These are phyloP conservation scores for Ailuropoda melanoleuca DNA, from an alignment of 2,113 vertebrate genomes.

Conservation along the genomic window DNA sequence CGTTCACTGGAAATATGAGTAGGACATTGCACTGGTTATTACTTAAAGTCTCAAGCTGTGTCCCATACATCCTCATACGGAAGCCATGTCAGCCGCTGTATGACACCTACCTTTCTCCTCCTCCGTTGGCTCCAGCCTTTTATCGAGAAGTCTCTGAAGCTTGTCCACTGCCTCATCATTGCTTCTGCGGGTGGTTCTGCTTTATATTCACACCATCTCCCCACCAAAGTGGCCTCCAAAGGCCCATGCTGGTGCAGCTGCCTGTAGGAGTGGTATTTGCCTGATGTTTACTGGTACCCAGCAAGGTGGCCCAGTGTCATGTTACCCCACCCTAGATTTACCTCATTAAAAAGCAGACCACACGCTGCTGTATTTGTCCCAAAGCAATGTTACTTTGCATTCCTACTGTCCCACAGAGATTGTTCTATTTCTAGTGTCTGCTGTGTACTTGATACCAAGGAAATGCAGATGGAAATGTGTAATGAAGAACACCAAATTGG, in stretches of 20 bases:
- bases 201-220: neutral
- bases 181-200: neutral
- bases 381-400: neutral
- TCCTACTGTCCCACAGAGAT: neutral
- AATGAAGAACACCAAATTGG: neutral
- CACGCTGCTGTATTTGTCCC: neutral
- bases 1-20: neutral
- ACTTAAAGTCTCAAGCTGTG: neutral
- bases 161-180: neutral
- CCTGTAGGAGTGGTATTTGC: too few species aligned
- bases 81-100: neutral
- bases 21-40: neutral
- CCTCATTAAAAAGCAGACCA: neutral
- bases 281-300: neutral
- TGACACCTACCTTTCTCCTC: too few species aligned
- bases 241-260: neutral
- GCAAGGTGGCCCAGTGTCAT: neutral
- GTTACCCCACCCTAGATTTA: neutral
- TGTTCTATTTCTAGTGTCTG: neutral
- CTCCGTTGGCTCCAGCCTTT: neutral
- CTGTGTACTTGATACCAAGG: neutral
- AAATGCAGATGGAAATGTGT: neutral
- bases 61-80: neutral
- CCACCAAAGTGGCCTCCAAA: neutral
- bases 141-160: neutral